Conservation (phyloP, 1,140 invertebrate genomes). For the Melanaphis sacchari region DNA sequence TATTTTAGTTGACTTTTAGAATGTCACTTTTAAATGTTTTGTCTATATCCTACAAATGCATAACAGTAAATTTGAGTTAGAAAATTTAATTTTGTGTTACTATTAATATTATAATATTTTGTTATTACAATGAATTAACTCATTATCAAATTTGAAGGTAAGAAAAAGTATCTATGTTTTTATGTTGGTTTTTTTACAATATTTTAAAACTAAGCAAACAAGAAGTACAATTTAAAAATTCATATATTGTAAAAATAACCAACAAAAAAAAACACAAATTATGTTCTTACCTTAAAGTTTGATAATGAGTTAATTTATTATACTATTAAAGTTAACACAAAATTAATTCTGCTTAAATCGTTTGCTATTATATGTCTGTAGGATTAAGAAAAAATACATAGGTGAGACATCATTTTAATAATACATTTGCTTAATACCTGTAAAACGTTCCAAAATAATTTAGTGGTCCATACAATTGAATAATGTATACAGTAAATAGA, state of each 20-base stretch:
- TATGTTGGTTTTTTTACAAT: not conserved
- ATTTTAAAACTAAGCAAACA: not conserved
- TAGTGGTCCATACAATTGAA: conserved; percentile 93
- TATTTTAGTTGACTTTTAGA: not conserved
- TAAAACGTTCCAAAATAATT: conserved; percentile 99
- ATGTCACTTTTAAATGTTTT: not conserved
- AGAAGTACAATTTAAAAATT: not conserved
- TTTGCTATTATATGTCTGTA: not conserved
- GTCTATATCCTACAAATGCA: not conserved
- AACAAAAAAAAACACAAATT: not conserved
- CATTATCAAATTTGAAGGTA: not conserved
- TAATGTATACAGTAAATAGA: conserved; percentile 92
- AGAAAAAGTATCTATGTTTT: not conserved
- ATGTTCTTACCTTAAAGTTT: not conserved
- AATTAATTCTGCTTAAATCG: not conserved
- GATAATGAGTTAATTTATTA: not conserved
- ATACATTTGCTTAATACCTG: conserved; percentile 69
- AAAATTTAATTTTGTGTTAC: not conserved
- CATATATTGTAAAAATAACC: not conserved
- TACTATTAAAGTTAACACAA: not conserved
- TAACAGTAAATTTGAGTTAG: not conserved
- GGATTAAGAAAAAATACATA: not conserved
- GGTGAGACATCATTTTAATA: not conserved
- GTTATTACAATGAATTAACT: not conserved
- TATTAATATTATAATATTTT: not conserved